A percentile compares a stretch with the other conserved stretches of the same genome.
phyloP scores from a whole-genome alignment of 2,113 vertebrate species.

The Halcyon senegalensis region DNA sequence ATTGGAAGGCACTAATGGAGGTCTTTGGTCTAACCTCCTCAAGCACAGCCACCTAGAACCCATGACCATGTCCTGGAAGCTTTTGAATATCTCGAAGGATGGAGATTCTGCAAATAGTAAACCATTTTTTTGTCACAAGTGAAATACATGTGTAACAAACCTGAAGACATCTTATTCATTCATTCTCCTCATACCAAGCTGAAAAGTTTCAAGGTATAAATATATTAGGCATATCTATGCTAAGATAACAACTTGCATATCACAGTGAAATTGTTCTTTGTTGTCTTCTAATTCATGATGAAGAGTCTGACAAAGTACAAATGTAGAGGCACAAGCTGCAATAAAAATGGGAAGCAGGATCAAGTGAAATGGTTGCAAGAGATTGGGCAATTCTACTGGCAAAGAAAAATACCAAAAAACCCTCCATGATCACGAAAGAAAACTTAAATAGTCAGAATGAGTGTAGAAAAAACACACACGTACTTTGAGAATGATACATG shows the following conservation, averaged over 20 bases:
- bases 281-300: background rate
- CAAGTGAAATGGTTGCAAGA: background rate
- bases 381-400: background rate
- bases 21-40: background rate
- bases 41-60: background rate
- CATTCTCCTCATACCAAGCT: background rate
- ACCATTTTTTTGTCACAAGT: background rate
- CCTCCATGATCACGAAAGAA: background rate
- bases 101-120: background rate
- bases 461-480: background rate
- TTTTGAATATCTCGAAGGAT: background rate
- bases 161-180: background rate
- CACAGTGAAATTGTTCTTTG: background rate
- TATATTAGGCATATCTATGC: background rate
- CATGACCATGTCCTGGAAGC: background rate
- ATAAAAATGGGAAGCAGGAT: background rate
- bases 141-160: background rate
- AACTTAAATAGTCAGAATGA: background rate
- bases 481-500: background rate
- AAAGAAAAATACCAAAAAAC: background rate
- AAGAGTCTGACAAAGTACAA: slow-evolving; percentile 24
- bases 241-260: background rate
- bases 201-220: background rate
- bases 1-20: background rate
- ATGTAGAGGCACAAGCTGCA: background rate